Base-by-base conservation (phyloP, 2,888 invertebrate genomes). In the Zaprionus lineosus region DNA sequence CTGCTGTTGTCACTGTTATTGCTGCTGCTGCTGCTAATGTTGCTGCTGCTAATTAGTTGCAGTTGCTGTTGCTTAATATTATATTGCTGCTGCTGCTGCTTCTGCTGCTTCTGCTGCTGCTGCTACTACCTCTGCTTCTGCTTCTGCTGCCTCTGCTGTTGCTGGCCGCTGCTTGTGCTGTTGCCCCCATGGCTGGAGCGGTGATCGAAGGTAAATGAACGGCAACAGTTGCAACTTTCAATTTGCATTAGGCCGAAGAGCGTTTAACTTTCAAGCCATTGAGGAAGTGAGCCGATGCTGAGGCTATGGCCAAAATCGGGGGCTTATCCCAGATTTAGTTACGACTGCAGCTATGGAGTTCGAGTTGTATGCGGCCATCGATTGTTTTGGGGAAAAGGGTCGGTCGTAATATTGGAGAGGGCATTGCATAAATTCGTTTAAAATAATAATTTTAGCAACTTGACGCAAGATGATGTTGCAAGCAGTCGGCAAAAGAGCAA, bases 381-480 rank as follows among this genome's bases (percentile, higher is more conserved):
- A n/a, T n/a, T n/a, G n/a, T n/a, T n/a, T n/a, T n/a, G 11, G 14
- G 19, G 24, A 28, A 15, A 34, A 29, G 31, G 33, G 33, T 36
- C 3, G 12, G 58, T 24, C 26, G 12, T 18, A 46, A 46, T 41
- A 36, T 47, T 50, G 36, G 46, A 51, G 39, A 41, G 33, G 16
- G 48, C 31, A 56, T 74, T 74, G 71, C 75, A 74, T 53, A 59
- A 74, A 61, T 51, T 40, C 12, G 21, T 9, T 56, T 64, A 57
- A 68, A 51, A 77, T 77, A 82, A 82, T 75, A 44, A 75, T 69
- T 74, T 69, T 50, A 53, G 37, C n/a, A 28, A 58, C 47, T 74
- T 79, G 84, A 67, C 72, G 84, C 68, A 83, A 83, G 68, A 46
- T 67, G 84, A 79, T 77, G 76, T 83, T 76, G 76, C 70, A 68